Percentiles rank a stretch among this genome's conserved stretches.
phyloP scores from a whole-genome alignment of 2,888 invertebrate genomes.

The Metopia argyrocephala region DNA sequence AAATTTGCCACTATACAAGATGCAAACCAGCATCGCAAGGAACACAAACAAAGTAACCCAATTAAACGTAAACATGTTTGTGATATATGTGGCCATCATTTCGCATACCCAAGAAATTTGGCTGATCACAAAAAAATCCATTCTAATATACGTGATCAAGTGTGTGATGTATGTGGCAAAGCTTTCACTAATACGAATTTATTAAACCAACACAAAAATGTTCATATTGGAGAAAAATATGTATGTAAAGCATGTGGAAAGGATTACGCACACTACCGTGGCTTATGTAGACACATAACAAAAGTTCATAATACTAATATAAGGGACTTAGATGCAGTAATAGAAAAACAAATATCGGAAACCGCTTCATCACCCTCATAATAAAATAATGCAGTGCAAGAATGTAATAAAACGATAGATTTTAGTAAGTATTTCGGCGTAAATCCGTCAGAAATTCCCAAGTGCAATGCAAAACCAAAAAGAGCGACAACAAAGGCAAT shows the following conservation, averaged over 20 bases:
- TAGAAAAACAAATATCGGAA: slow-evolving; percentile 31
- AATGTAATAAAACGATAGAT: no score
- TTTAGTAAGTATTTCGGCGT: no score
- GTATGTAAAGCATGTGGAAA: slow-evolving; percentile 61
- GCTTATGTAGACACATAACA: slow-evolving; percentile 53
- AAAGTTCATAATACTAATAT: slow-evolving; percentile 51
- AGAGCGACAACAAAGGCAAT: no score
- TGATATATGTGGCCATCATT: slow-evolving; percentile 55
- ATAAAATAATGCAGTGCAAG: neutral
- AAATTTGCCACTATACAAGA: slow-evolving; percentile 53
- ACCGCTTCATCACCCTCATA: neutral
- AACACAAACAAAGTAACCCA: slow-evolving; percentile 56
- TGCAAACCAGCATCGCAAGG: slow-evolving; percentile 57
- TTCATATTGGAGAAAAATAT: slow-evolving; percentile 58
- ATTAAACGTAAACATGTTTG: slow-evolving; percentile 53
- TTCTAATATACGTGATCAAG: slow-evolving; percentile 59
- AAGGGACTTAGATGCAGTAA: slow-evolving; percentile 40
- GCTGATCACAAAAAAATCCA: slow-evolving; percentile 63
- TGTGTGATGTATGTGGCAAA: slow-evolving; percentile 65
- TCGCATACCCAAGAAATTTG: slow-evolving; percentile 58
- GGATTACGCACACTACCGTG: slow-evolving; percentile 60
- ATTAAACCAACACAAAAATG: slow-evolving; percentile 63
- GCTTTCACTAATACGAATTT: slow-evolving; percentile 59
- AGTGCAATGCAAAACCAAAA: no score
- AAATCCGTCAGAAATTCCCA: no score